Conservation (phyloP, 2,888 invertebrate species). For the Diachrysia chrysitis region DNA sequence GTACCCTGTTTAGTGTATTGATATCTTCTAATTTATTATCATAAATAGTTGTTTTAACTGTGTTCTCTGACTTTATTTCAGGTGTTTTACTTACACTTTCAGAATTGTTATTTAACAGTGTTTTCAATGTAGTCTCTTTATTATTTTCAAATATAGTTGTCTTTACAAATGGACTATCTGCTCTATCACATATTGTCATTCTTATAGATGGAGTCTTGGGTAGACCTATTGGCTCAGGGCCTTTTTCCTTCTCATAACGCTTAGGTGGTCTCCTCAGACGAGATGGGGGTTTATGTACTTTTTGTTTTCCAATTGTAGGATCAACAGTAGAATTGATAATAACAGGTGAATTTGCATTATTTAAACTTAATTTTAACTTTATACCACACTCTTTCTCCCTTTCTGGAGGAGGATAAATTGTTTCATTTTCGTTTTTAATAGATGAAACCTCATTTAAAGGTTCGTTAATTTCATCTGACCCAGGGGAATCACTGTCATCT, state of each 20-base stretch:
- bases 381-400: conserved; percentile 84
- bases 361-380: conserved; percentile 84
- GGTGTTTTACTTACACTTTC: conserved; percentile 69
- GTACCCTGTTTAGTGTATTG: conserved; percentile 89
- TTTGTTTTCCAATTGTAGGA: conserved; percentile 81
- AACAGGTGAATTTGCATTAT: conserved; percentile 85
- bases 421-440: conserved; percentile 65
- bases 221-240: conserved; percentile 58
- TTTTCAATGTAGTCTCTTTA: conserved; percentile 79
- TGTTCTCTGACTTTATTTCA: conserved; percentile 78
- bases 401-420: conserved; percentile 63
- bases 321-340: conserved; percentile 87
- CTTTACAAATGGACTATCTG: conserved; percentile 85
- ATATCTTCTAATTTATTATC: conserved; percentile 83
- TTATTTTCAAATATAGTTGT: conserved; percentile 83
- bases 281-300: conserved; percentile 78
- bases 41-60: conserved; percentile 84
- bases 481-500: conserved; percentile 78
- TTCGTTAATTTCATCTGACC: conserved; percentile 67
- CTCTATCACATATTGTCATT: conserved; percentile 87
- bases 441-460: conserved; percentile 58
- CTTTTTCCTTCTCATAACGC: conserved; percentile 78
- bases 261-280: conserved; percentile 82
- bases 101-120: conserved; percentile 81
- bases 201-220: conserved; percentile 81